Conservation (phyloP, 2,113 vertebrate species). For the Brachirus orientalis region DNA sequence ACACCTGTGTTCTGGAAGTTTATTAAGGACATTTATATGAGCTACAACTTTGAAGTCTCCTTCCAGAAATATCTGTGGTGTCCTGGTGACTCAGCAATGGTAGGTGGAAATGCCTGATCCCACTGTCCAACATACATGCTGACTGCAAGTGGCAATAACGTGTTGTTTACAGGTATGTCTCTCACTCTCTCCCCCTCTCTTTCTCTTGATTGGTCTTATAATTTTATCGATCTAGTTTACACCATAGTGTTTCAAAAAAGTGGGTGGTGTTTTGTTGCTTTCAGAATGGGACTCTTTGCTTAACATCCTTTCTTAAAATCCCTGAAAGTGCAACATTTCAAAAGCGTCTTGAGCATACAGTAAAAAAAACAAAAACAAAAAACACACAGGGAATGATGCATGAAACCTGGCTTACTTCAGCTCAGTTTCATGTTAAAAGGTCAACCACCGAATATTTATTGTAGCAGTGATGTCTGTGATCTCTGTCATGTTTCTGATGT, state of each 20-base stretch:
- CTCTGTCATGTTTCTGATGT: not conserved
- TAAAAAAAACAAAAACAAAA: not conserved
- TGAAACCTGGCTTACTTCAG: no score
- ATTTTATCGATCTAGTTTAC: no score
- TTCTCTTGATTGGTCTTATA: no score
- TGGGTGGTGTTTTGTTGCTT: no score
- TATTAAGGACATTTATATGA: slow-evolving; percentile 59
- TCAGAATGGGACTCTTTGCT: no score
- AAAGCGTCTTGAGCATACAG: not conserved
- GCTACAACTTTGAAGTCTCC: slow-evolving; percentile 44
- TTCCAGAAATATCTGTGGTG: slow-evolving; percentile 67
- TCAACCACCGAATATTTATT: no score
- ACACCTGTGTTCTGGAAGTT: slow-evolving; percentile 47
- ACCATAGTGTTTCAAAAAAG: no score
- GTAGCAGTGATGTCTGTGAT: not conserved
- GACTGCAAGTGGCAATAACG: slow-evolving; percentile 20
- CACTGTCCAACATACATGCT: slow-evolving; percentile 21
- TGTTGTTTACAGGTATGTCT: slow-evolving; percentile 18
- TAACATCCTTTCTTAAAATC: no score
- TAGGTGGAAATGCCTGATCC: slow-evolving; percentile 30
- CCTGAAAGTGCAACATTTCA: not conserved
- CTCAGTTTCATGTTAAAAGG: no score
- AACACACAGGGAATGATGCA: no score
- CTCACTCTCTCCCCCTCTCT: no score
- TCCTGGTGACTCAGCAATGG: slow-evolving; percentile 48